A percentile compares a stretch with the other conserved stretches of the same genome.
These are phyloP conservation scores for Synergus laeviventris DNA, from an alignment of 2,888 invertebrate species.

Conservation along the genomic window DNA sequence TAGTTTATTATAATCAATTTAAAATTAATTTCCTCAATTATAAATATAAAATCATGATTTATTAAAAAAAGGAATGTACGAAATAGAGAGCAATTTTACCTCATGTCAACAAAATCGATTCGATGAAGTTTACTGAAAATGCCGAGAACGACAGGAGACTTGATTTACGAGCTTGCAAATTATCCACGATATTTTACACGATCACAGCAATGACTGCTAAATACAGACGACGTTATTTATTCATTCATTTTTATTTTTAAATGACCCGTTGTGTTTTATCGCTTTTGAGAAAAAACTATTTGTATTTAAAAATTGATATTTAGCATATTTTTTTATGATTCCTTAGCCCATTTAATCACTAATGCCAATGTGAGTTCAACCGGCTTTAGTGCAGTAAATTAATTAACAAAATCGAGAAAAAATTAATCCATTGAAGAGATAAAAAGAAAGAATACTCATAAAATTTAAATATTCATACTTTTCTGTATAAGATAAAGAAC, in stretches of 20 bases:
- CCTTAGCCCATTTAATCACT: neutral
- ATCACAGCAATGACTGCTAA: neutral
- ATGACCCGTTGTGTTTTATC: neutral
- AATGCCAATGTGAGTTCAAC: neutral
- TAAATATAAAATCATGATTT: neutral
- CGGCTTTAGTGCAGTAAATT: neutral
- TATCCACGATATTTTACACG: conserved; percentile 1
- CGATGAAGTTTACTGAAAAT: conserved; percentile 1
- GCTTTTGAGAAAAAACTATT: neutral
- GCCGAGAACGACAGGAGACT: neutral
- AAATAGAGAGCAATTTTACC: neutral
- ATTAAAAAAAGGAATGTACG: neutral
- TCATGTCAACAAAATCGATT: neutral
- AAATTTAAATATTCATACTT: neutral
- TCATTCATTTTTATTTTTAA: neutral
- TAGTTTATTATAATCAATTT: neutral
- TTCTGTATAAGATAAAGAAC: neutral
- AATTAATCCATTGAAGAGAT: no score
- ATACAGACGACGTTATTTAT: neutral
- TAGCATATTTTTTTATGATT: neutral
- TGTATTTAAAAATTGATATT: neutral
- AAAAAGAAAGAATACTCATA: no score
- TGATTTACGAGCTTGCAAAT: conserved; percentile 14
- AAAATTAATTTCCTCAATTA: neutral
- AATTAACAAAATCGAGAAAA: neutral